Evolutionary conservation across 23 tunicate species (phyloP).

Genomic region (Halocynthia roretzi): DNA sequence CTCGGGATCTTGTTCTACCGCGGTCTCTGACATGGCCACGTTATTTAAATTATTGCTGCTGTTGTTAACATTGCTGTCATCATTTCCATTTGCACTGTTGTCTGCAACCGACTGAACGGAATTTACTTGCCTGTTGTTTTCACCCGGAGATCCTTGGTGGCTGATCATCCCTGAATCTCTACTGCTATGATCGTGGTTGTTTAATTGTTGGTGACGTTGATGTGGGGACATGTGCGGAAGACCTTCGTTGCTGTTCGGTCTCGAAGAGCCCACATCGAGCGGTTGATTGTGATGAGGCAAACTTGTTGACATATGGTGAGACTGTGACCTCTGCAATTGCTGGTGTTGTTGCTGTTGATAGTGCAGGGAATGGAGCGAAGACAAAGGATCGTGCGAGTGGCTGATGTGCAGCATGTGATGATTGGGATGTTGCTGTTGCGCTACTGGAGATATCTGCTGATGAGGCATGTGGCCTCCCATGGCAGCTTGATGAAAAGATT

Average conservation of each 20-base stretch:
- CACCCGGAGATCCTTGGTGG: slow-evolving; percentile 7
- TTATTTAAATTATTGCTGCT: not conserved
- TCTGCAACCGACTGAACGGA: slow-evolving; percentile 3
- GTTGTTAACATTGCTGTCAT: slow-evolving; percentile 15
- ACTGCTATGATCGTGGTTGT: slow-evolving; percentile 4
- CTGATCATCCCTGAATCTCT: slow-evolving; percentile 3
- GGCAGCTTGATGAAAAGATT: slow-evolving; percentile 11
- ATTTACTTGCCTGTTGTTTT: not conserved
- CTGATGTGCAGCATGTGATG: slow-evolving; percentile 14
- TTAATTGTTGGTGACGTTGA: not conserved
- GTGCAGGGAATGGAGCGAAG: slow-evolving; percentile 27
- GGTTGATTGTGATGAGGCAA: not conserved
- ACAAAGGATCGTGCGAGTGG: slow-evolving; percentile 34
- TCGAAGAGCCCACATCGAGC: slow-evolving; percentile 4
- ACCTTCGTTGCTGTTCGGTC: slow-evolving; percentile 25
- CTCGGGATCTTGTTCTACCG: not conserved
- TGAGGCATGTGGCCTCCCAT: not conserved
- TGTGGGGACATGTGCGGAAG: not conserved
- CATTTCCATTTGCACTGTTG: not conserved
- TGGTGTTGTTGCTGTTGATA: slow-evolving; percentile 28
- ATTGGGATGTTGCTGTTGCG: not conserved
- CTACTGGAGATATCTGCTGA: slow-evolving; percentile 22
- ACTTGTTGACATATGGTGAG: not conserved
- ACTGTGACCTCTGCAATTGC: slow-evolving; percentile 17
- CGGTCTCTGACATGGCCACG: not conserved